These are phyloP conservation scores for Meriones unguiculatus DNA, from an alignment of 2,113 vertebrate genomes.

Conservation along the genomic window DNA sequence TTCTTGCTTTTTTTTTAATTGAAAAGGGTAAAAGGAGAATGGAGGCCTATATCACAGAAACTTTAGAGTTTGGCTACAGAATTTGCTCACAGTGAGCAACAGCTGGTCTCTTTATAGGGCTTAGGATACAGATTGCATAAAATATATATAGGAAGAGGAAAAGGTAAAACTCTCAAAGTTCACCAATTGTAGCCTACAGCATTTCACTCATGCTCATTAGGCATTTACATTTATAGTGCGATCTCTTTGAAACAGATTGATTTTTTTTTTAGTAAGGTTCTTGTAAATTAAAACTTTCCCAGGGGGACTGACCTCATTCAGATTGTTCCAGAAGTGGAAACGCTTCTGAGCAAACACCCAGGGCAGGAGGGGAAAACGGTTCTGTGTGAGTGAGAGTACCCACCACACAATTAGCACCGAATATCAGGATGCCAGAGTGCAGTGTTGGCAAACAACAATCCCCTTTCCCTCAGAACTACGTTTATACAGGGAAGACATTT, in stretches of 20 bases:
- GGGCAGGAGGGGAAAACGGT: slow-evolving; percentile 70
- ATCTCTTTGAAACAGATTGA: slow-evolving; percentile 88
- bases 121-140: slow-evolving; percentile 86
- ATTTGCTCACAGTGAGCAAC: slow-evolving; percentile 82
- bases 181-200: slow-evolving; percentile 86
- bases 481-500: slow-evolving; percentile 71
- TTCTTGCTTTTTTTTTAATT: slow-evolving; percentile 2
- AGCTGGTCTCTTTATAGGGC: slow-evolving; percentile 87
- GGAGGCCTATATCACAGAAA: slow-evolving; percentile 76
- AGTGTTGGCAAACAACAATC: slow-evolving; percentile 70
- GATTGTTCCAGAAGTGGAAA: slow-evolving; percentile 85
- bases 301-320: slow-evolving; percentile 81
- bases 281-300: slow-evolving; percentile 89
- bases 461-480: slow-evolving; percentile 63
- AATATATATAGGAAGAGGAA: slow-evolving; percentile 81
- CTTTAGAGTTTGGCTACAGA: slow-evolving; percentile 78
- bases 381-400: slow-evolving; percentile 48
- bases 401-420: slow-evolving; percentile 68
- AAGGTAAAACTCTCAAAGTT: slow-evolving; percentile 87
- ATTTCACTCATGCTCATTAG: slow-evolving; percentile 89
- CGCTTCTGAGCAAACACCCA: slow-evolving; percentile 81
- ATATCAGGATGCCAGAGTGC: slow-evolving; percentile 67
- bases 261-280: slow-evolving; percentile 86
- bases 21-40: slow-evolving; percentile 71
- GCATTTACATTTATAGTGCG: slow-evolving; percentile 89